Evolutionary conservation across 2,888 invertebrate genomes (phyloP).

Genomic region (Watsonalla binaria): DNA sequence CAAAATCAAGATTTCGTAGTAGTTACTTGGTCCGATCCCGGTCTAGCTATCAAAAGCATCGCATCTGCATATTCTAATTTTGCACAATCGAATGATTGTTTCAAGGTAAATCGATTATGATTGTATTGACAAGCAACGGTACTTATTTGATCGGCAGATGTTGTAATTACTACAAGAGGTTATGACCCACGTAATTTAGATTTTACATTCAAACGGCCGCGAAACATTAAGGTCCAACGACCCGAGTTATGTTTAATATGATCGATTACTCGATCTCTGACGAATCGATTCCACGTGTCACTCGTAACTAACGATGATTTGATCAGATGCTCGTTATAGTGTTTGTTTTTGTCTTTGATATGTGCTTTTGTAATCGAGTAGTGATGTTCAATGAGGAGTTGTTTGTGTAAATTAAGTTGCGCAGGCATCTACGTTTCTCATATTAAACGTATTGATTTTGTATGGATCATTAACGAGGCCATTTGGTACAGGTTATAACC

Average conservation of each 20-base stretch:
- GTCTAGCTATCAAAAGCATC: not conserved
- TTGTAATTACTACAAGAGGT: not conserved
- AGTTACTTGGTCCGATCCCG: not conserved
- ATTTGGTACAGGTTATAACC: no score
- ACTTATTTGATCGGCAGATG: not conserved
- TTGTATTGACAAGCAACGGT: not conserved
- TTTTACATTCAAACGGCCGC: constrained; percentile 30
- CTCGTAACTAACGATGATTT: constrained; percentile 34
- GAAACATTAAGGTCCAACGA: constrained; percentile 56
- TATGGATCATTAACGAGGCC: no score
- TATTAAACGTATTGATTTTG: no score
- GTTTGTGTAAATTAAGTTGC: not conserved
- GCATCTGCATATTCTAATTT: not conserved
- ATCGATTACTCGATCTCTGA: constrained; percentile 47
- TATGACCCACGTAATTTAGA: constrained; percentile 1
- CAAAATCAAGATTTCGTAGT: not conserved
- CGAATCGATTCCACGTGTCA: constrained; percentile 45
- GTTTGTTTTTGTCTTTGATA: constrained; percentile 24
- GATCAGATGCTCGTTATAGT: constrained; percentile 27
- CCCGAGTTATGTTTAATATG: constrained; percentile 41
- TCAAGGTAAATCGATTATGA: not conserved
- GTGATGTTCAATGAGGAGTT: constrained; percentile 10
- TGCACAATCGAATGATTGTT: not conserved
- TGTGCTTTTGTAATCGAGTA: constrained; percentile 10
- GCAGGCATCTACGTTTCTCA: no score